Percentiles rank a stretch among this genome's conserved stretches.
Evolutionary conservation across 2,797 vertebrate genomes (phyloP).

Genomic region (Gouania willdenowi): DNA sequence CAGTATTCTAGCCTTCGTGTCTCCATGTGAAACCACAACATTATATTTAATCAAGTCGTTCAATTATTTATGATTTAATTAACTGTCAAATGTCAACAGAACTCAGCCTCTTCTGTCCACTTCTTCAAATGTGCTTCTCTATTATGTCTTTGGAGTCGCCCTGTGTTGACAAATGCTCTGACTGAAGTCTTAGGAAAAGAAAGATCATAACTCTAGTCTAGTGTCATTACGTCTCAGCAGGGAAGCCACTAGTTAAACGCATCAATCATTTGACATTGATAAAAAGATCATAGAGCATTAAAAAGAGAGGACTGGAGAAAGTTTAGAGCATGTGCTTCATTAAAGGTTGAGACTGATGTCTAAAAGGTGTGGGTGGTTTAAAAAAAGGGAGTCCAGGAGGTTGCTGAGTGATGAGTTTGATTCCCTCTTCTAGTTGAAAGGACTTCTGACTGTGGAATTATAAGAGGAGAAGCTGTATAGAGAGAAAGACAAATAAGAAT

Average conservation of each 20-base stretch:
- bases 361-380: constrained; percentile 47
- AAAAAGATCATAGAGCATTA: neutral
- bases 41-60: too few species aligned
- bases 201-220: constrained; percentile 30
- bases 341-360: constrained; percentile 49
- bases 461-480: neutral
- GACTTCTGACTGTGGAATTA: constrained; percentile 34
- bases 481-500: neutral
- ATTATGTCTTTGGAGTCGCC: constrained; percentile 9
- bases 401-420: constrained; percentile 43
- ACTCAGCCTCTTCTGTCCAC: constrained; percentile 1
- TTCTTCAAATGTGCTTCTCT: constrained; percentile 18
- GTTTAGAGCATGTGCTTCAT: constrained; percentile 33
- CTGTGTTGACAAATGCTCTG: constrained; percentile 26
- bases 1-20: too few species aligned
- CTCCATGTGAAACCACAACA: too few species aligned
- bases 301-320: neutral
- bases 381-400: constrained; percentile 31
- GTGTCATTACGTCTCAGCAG: constrained; percentile 63
- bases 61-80: too few species aligned
- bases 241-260: constrained; percentile 32
- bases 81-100: constrained; percentile 23
- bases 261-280: constrained; percentile 55
- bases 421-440: constrained; percentile 52
- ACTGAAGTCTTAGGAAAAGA: constrained; percentile 32